Conservation (phyloP, 2,797 vertebrate genomes). For the Microctenopoma stevenorrisi region DNA sequence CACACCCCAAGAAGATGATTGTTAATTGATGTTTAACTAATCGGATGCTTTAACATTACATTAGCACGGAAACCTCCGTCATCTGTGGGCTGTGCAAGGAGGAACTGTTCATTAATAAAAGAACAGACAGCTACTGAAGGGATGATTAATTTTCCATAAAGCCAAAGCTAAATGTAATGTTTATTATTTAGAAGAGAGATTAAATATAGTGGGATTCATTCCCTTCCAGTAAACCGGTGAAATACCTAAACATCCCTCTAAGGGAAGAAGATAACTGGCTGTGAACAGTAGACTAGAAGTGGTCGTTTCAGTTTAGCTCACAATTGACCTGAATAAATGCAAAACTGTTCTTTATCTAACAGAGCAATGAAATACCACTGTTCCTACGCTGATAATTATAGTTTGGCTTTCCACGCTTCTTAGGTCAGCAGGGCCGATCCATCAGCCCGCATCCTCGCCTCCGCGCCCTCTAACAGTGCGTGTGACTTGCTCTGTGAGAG, state of each 20-base stretch:
- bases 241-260: background rate
- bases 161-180: background rate
- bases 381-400: constrained; percentile 44
- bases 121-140: background rate
- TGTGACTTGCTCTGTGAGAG: constrained; percentile 91
- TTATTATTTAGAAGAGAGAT: background rate
- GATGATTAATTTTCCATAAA: background rate
- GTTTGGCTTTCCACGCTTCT: constrained; percentile 55
- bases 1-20: background rate
- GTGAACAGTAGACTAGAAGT: constrained; percentile 1
- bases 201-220: background rate
- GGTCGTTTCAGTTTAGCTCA: background rate
- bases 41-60: background rate
- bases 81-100: background rate
- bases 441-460: constrained; percentile 86
- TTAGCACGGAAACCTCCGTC: background rate
- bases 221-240: background rate
- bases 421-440: constrained; percentile 85
- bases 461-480: constrained; percentile 92
- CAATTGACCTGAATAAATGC: constrained; percentile 1
- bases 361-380: background rate
- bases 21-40: background rate
- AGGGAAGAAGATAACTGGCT: background rate
- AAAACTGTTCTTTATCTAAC: constrained; percentile 17
- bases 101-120: constrained; percentile 12